These are phyloP conservation scores for Apodemus sylvaticus DNA, from an alignment of 2,113 vertebrate genomes.

Conservation along the genomic window DNA sequence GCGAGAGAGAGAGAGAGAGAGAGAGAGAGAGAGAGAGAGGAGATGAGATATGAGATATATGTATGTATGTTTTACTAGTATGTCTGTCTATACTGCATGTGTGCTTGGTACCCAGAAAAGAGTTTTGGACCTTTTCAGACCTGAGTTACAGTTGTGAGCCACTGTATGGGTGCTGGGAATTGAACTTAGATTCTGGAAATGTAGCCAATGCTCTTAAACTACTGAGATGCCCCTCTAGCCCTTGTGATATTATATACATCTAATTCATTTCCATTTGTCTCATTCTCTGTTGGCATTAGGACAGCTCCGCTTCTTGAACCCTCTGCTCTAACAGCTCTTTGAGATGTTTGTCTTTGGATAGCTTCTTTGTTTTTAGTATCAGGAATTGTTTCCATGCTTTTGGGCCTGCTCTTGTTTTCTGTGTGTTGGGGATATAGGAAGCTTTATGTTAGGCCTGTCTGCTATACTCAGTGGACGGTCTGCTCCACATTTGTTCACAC, in stretches of 20 bases:
- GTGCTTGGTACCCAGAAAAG: neutral
- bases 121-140: neutral
- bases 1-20: too few species aligned
- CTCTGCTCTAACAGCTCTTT: conserved; percentile 1
- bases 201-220: neutral
- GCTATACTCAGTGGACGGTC: neutral
- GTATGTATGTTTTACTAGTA: neutral
- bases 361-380: neutral
- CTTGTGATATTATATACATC: neutral
- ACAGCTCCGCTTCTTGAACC: neutral
- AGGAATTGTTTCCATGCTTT: conserved; percentile 12
- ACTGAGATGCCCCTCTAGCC: neutral
- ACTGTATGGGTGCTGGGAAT: neutral
- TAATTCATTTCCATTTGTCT: neutral
- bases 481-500: neutral
- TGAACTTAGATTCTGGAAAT: neutral
- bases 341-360: conserved; percentile 10
- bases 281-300: neutral
- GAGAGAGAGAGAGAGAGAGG: too few species aligned
- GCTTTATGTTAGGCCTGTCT: neutral
- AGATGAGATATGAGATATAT: neutral
- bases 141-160: neutral
- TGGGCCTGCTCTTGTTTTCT: neutral
- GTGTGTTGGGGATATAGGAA: neutral
- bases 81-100: neutral